Evolutionary conservation across 2,888 invertebrate species (phyloP), one percentile per base, ranked within the genome.

Genomic region (Ernsta delagoae): DNA sequence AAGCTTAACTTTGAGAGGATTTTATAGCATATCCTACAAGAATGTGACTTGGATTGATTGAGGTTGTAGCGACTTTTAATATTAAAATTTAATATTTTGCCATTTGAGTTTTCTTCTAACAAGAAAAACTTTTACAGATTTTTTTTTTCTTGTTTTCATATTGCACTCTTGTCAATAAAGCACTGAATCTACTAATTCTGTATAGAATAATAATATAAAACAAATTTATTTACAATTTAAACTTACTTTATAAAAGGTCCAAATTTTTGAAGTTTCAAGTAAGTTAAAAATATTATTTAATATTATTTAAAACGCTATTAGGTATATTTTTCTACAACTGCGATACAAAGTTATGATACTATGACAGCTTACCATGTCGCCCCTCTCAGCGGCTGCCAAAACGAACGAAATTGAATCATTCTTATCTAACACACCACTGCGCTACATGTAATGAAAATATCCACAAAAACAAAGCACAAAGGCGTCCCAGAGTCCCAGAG

Each of bases 401-500:
- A 53, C 36, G 41, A 60, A 34, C 54, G 31, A 60, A 66, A 66
- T 66, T 66, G 43, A 66, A 66, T 66, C 66, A 60, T 60, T 34
- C 54, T 66, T 66, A 66, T 66, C 66, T 54, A 34, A 48, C 61
- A 61, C n/a, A 39, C 36, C 67, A 67, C 61, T 61, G 48, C 56
- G 56, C 61, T 45, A 48, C 45, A 43, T 61, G 12, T 67, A 48
- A 67, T 39, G 56, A 67, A 67, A 67, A 67, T 67, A 61, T 45
- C 66, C 60, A 56, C 61, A 61, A 68, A 67, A 68, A 68, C 62
- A 68, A 68, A 62, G 31, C 39, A 48, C 57, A 57, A 68, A 62
- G 66, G 60, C 56, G 36, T 56, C 67, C 67, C 57, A 5, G 31
- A n/a, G n/a, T n/a, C n/a, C n/a, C n/a, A n/a, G n/a, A 41, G 68